phyloP scores from a whole-genome alignment of 1,140 invertebrate genomes.

The Cataglyphis hispanica region DNA sequence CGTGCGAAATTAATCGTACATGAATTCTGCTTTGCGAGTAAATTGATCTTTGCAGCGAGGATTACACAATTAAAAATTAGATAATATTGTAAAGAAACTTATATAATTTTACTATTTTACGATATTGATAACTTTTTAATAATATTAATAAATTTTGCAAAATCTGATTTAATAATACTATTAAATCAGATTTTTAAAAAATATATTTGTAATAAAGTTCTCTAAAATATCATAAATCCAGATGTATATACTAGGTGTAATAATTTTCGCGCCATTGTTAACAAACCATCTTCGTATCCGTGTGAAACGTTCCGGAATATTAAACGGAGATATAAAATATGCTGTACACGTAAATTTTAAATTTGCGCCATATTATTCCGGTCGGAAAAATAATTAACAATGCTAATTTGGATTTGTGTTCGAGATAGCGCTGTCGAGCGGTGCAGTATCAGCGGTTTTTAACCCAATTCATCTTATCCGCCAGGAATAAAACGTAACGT shows the following conservation, averaged over 20 bases:
- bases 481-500: conserved; percentile 51
- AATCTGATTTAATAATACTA: background rate
- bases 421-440: conserved; percentile 38
- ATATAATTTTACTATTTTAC: too few relatives aligned
- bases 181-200: background rate
- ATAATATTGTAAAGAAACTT: too few relatives aligned
- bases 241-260: background rate
- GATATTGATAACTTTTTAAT: background rate
- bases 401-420: conserved; percentile 61
- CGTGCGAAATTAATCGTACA: conserved; percentile 33
- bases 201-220: background rate
- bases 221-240: background rate
- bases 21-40: background rate
- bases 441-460: conserved; percentile 42
- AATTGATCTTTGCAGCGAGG: background rate
- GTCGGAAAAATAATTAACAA: conserved; percentile 62
- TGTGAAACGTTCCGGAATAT: conserved; percentile 26
- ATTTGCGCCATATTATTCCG: conserved; percentile 50
- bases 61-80: background rate
- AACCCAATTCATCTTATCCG: conserved; percentile 57
- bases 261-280: conserved; percentile 20
- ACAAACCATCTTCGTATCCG: conserved; percentile 21
- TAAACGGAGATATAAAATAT: conserved; percentile 44
- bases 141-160: too few relatives aligned
- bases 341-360: conserved; percentile 37